Percentiles rank a stretch among this genome's conserved stretches.
Evolutionary conservation across 92 coral and sea anemone genomes (phyloP).

Genomic region (Meandrina meandrites): DNA sequence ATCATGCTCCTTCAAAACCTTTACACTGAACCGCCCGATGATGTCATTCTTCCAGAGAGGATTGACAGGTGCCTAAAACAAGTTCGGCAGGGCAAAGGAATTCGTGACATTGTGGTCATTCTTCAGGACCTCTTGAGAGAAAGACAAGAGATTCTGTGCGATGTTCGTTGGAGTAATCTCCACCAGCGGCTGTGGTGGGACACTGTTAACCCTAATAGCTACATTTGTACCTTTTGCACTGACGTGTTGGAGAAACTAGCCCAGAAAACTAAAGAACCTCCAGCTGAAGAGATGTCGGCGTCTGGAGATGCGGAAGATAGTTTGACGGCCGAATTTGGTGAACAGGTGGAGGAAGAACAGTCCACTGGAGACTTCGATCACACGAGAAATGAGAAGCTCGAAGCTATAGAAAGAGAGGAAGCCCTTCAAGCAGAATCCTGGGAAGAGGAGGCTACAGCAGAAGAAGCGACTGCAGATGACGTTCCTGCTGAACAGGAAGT

Average conservation of each 20-base stretch:
- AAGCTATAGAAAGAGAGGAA: constrained; percentile 2
- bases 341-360: background rate
- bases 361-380: background rate
- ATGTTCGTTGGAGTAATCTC: constrained; percentile 66
- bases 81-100: constrained; percentile 40
- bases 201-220: constrained; percentile 20
- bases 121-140: constrained; percentile 52
- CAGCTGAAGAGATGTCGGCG: background rate
- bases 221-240: constrained; percentile 32
- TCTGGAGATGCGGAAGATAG: background rate
- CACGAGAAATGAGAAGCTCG: background rate
- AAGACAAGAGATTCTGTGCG: constrained; percentile 60
- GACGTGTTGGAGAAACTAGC: constrained; percentile 8
- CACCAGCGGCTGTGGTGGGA: constrained; percentile 19
- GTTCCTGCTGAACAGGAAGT: background rate
- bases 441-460: background rate
- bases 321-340: background rate
- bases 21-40: constrained; percentile 36
- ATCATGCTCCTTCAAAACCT: constrained; percentile 42
- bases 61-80: constrained; percentile 51
- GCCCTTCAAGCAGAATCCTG: constrained; percentile 11
- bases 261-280: background rate
- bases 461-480: background rate
- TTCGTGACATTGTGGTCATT: constrained; percentile 61
- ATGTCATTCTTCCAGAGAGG: constrained; percentile 45